phyloP scores from a whole-genome alignment of 1,140 invertebrate species.

The Hylaeus anthracinus region DNA sequence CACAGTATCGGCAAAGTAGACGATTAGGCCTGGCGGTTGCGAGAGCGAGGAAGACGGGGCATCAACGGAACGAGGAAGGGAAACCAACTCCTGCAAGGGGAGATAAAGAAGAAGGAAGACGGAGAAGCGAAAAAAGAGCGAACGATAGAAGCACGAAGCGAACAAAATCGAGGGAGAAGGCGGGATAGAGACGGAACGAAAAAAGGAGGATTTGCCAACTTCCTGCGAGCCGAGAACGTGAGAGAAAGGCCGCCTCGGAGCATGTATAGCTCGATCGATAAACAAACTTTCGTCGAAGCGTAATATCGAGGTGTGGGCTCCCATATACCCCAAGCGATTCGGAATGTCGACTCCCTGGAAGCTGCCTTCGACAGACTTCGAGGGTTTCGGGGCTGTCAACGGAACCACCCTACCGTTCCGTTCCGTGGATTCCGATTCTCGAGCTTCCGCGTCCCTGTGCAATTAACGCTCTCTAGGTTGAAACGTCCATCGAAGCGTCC shows the following conservation, averaged over 20 bases:
- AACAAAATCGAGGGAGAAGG: not conserved
- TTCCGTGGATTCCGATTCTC: not conserved
- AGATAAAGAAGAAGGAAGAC: slow-evolving; percentile 29
- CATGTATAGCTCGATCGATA: slow-evolving; percentile 55
- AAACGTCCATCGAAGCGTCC: not conserved
- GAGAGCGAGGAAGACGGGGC: not conserved
- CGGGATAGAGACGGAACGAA: slow-evolving; percentile 28
- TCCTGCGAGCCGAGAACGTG: slow-evolving; percentile 57
- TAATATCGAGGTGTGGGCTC: slow-evolving; percentile 45
- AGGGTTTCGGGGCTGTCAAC: not conserved
- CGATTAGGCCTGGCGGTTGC: slow-evolving; percentile 14
- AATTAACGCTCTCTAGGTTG: not conserved
- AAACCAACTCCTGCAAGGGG: not conserved
- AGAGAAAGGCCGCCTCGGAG: slow-evolving; percentile 57
- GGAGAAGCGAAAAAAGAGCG: slow-evolving; percentile 21
- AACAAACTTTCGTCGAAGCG: slow-evolving; percentile 54
- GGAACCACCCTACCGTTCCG: not conserved
- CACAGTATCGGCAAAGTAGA: slow-evolving; percentile 36
- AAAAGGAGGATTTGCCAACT: slow-evolving; percentile 57
- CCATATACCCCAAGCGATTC: slow-evolving; percentile 36
- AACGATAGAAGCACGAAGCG: slow-evolving; percentile 7
- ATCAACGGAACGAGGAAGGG: not conserved
- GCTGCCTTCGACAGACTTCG: not conserved
- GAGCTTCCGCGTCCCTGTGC: not conserved
- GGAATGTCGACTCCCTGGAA: slow-evolving; percentile 9